Conservation (phyloP, 2,113 vertebrate species). For the Orientallactaga bullata region DNA sequence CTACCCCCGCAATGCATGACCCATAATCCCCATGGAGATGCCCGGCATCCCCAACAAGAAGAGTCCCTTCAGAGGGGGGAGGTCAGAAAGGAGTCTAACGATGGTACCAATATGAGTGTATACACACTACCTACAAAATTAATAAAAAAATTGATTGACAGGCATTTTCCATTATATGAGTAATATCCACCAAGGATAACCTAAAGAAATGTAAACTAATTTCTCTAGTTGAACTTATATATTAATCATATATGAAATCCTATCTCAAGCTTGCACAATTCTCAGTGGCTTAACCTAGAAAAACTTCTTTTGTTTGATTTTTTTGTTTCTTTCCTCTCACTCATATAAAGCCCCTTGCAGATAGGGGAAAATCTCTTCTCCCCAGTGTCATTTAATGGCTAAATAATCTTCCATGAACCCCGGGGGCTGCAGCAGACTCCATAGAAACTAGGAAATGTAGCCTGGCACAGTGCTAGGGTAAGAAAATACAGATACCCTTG, state of each 20-base stretch:
- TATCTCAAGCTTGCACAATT: neutral
- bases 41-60: too few species aligned
- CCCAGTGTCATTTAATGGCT: too few species aligned
- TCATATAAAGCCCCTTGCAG: neutral
- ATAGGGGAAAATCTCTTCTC: neutral
- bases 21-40: too few species aligned
- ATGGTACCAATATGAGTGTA: too few species aligned
- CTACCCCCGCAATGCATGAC: too few species aligned
- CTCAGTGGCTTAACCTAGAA: neutral
- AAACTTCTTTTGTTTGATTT: neutral
- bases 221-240: neutral
- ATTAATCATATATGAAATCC: neutral
- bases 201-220: neutral
- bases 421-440: rapidly evolving
- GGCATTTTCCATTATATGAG: neutral
- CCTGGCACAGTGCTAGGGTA: rapidly evolving
- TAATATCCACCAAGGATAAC: neutral
- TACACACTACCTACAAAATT: too few species aligned
- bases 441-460: neutral
- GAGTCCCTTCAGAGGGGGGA: too few species aligned
- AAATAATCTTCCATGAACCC: neutral
- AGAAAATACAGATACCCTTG: neutral
- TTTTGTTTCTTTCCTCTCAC: neutral
- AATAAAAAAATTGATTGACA: neutral
- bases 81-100: too few species aligned